These are phyloP conservation scores for Apis cerana DNA, from an alignment of 1,140 invertebrate species.

Conservation along the genomic window DNA sequence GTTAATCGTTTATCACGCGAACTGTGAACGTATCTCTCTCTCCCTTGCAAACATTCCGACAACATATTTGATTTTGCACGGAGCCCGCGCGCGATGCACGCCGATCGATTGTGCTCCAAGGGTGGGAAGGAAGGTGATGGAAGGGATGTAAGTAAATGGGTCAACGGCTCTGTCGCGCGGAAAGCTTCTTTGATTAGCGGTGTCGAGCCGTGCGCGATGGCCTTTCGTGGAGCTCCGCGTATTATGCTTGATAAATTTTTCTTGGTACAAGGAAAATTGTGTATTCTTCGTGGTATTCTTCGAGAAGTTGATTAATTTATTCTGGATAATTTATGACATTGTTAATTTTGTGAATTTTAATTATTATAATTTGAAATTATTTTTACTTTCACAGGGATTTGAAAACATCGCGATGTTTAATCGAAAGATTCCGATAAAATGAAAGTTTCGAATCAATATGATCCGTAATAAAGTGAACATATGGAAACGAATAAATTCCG, in stretches of 20 bases:
- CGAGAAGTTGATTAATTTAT: too few relatives aligned
- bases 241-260: not conserved
- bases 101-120: not conserved
- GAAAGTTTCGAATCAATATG: too few relatives aligned
- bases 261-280: too few relatives aligned
- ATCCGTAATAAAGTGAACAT: too few relatives aligned
- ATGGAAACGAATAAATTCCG: not conserved
- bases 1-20: conserved; percentile 47
- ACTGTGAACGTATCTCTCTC: conserved; percentile 23
- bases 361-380: too few relatives aligned
- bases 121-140: not conserved
- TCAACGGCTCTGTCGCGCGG: not conserved
- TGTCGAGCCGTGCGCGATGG: not conserved
- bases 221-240: not conserved
- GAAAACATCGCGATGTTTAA: too few relatives aligned
- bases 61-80: conserved; percentile 10
- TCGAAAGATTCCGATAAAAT: too few relatives aligned
- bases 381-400: too few relatives aligned
- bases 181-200: conserved; percentile 25
- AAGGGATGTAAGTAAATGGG: conserved; percentile 29
- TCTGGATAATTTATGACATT: too few relatives aligned
- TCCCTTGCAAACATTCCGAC: conserved; percentile 4
- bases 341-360: too few relatives aligned
- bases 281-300: too few relatives aligned
- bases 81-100: too few relatives aligned